phyloP scores from a whole-genome alignment of 2,113 vertebrate genomes.

The Aspiorhynchus laticeps region DNA sequence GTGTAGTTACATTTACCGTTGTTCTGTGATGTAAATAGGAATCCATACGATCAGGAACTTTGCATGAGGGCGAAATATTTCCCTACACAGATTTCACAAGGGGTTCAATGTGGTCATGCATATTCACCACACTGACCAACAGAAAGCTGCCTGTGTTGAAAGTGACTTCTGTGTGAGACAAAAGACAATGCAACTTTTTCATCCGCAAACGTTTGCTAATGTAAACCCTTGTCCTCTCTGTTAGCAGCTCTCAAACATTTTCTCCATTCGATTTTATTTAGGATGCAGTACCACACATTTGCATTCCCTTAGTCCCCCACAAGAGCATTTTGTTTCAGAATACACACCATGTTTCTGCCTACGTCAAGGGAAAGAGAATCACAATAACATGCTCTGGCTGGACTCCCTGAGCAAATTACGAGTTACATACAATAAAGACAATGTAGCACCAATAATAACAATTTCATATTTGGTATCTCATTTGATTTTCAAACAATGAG shows the following conservation, averaged over 20 bases:
- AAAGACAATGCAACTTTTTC: background rate
- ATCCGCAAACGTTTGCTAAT: background rate
- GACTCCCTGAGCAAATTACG: background rate
- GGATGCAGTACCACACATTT: background rate
- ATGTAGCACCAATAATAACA: background rate
- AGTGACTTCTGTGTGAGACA: background rate
- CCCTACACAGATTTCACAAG: background rate
- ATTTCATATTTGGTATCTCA: background rate
- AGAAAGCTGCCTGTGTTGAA: background rate
- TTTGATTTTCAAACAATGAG: background rate
- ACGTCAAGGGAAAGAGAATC: background rate
- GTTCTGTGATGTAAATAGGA: background rate
- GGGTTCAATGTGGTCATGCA: background rate
- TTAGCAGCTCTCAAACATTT: background rate
- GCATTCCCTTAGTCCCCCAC: background rate
- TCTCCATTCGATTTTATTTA: background rate
- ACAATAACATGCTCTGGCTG: background rate
- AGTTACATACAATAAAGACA: background rate
- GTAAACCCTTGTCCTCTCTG: background rate
- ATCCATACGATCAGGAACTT: background rate
- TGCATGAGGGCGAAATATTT: background rate
- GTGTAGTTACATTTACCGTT: background rate
- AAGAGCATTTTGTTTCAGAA: conserved; percentile 18
- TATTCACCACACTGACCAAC: background rate
- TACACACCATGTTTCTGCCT: background rate